Evolutionary conservation across 1,140 invertebrate genomes (phyloP).

Genomic region (Lerema accius): DNA sequence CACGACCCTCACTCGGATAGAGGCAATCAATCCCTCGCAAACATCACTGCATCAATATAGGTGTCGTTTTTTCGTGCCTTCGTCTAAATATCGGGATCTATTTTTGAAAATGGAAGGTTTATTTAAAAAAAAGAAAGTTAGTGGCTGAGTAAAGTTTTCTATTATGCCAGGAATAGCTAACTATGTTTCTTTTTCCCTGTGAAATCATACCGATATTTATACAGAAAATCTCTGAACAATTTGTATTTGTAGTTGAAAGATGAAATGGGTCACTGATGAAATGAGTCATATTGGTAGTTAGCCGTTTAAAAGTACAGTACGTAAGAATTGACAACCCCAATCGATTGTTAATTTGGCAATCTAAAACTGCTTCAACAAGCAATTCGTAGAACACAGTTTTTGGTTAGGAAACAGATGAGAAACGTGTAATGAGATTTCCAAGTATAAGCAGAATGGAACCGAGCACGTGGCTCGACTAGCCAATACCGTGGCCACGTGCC

Average conservation of each 20-base stretch:
- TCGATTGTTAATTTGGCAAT: neutral
- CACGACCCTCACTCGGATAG: slow-evolving; percentile 47
- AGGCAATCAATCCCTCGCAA: slow-evolving; percentile 68
- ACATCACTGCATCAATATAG: slow-evolving; percentile 42
- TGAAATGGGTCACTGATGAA: too few relatives aligned
- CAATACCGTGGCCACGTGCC: slow-evolving; percentile 7
- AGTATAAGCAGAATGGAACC: slow-evolving; percentile 33
- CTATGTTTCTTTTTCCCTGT: too few relatives aligned
- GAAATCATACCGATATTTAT: too few relatives aligned
- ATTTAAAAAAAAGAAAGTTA: neutral
- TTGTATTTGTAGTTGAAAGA: too few relatives aligned
- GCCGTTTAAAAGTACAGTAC: too few relatives aligned
- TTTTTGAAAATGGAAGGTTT: neutral
- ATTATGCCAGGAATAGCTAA: too few relatives aligned
- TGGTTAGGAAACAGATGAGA: slow-evolving; percentile 14
- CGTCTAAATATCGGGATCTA: neutral
- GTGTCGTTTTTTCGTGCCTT: neutral
- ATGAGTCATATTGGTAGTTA: too few relatives aligned
- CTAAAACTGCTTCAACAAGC: slow-evolving; percentile 9
- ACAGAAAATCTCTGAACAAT: too few relatives aligned
- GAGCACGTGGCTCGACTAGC: slow-evolving; percentile 33
- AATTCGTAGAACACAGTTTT: slow-evolving; percentile 12
- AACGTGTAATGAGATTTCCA: slow-evolving; percentile 49
- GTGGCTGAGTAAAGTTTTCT: too few relatives aligned
- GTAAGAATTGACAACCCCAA: too few relatives aligned